A percentile compares a stretch with the other conserved stretches of the same genome.
Evolutionary conservation across 2,113 vertebrate species (phyloP).

Genomic region (Hippolais icterina): DNA sequence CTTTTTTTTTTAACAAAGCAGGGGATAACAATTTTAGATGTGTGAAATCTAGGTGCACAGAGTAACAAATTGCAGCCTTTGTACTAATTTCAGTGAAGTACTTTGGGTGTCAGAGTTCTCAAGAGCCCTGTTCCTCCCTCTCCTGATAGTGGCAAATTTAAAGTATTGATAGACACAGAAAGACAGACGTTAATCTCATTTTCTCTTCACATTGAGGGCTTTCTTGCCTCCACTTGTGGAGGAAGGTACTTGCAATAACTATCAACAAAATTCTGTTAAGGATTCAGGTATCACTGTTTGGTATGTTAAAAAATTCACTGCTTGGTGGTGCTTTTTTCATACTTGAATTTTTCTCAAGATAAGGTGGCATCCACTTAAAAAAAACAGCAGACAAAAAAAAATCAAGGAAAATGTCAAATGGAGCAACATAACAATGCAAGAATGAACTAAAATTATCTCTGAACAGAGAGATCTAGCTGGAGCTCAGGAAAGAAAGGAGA

Average conservation of each 20-base stretch:
- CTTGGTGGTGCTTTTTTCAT: background rate
- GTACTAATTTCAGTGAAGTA: conserved; percentile 35
- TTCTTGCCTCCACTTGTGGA: background rate
- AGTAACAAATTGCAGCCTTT: background rate
- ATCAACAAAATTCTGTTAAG: background rate
- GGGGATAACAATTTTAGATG: background rate
- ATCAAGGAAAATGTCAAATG: background rate
- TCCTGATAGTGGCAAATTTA: background rate
- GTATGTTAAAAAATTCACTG: background rate
- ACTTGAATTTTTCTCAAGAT: background rate
- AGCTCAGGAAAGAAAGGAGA: background rate
- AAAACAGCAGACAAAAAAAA: background rate
- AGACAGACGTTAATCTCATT: background rate
- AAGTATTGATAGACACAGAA: background rate
- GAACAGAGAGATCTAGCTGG: background rate
- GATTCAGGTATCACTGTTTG: background rate
- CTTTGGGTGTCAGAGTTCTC: conserved; percentile 29
- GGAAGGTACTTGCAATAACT: background rate
- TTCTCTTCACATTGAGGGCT: background rate
- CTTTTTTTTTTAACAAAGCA: background rate
- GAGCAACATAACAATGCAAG: background rate
- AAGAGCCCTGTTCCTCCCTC: background rate
- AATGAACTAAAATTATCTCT: background rate
- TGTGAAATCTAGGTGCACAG: conserved; percentile 9
- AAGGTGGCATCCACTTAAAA: background rate